Evolutionary conservation across 2,113 vertebrate genomes (phyloP).

Genomic region (Lophura nycthemera): DNA sequence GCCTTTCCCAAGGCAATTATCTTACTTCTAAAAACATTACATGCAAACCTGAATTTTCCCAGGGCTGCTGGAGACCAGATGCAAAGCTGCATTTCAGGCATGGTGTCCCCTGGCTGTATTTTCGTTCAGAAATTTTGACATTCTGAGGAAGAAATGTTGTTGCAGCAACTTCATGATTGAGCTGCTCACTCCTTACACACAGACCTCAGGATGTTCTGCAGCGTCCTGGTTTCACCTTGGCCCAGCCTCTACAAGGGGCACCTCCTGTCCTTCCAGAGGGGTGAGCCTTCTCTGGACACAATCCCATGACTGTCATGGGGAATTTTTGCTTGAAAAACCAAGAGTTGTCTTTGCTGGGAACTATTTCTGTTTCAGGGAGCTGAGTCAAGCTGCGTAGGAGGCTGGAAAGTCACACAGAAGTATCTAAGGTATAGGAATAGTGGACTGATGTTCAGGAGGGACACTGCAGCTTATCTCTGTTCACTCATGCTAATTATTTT

Average conservation of each 20-base stretch:
- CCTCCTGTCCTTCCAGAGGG: not conserved
- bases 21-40: not conserved
- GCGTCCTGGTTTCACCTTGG: not conserved
- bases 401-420: not conserved
- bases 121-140: not conserved
- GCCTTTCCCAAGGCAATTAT: not conserved
- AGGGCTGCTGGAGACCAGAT: not conserved
- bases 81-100: not conserved
- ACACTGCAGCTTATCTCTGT: not conserved
- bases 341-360: not conserved
- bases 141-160: not conserved
- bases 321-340: not conserved
- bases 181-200: not conserved
- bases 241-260: not conserved
- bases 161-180: not conserved
- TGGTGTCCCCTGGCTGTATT: not conserved
- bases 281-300: not conserved
- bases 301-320: not conserved
- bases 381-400: not conserved
- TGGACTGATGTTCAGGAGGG: fast-evolving
- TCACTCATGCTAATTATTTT: not conserved
- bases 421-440: not conserved
- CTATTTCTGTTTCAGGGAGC: not conserved
- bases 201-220: not conserved
- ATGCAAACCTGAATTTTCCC: not conserved